Evolutionary conservation across 2,888 invertebrate genomes (phyloP), one percentile per base, ranked within the genome.

Genomic region (Lasioglossum pauxillum): DNA sequence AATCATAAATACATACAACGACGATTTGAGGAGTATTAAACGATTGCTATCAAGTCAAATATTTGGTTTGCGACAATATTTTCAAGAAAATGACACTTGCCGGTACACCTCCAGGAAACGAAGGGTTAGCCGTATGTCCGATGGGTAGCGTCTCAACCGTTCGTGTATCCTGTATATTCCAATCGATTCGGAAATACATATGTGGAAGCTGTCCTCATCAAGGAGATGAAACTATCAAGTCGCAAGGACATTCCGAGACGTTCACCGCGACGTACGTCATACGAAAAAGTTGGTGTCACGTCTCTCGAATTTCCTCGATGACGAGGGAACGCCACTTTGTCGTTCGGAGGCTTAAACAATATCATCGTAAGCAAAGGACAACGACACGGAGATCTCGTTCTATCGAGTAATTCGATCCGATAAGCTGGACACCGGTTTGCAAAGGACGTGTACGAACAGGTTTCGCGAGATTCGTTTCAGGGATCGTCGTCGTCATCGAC

Each of bases 401-500:
- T 31, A 57, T 38, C 41, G 73, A 23, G 60, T 72, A 80, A 83
- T 27, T 38, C 23, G 60, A 27, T 49, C 57, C 64, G 27, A 69
- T 67, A 44, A 83, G 64, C 53, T 72, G 57, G 57, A 27, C 72
- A 79, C 44, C 53, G 69, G 78, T 78, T 84, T 71, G 35, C 7
- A 72, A 75, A 83, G 44, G 84, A 74, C 49, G 53, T 23, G 71
- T 38, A n/a, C 57, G 67, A 85, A 85, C 84, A 79, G 79, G 79
- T 85, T 85, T 64, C 75, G 16, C 64, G 75, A 78, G 78, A 75
- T 83, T 78, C 35, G 75, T 83, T 69, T 71, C 57, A 31, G 38
- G 3, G 14, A 46, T 53, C 69, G 19, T 35, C 38, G 12, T 38
- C 23, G 57, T n/a, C n/a, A 4, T 57, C 12, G 57, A 12, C 57